Evolutionary conservation across 2,113 vertebrate genomes (phyloP), one percentile per base, ranked within the genome.

Genomic region (Cyanoderma ruficeps): DNA sequence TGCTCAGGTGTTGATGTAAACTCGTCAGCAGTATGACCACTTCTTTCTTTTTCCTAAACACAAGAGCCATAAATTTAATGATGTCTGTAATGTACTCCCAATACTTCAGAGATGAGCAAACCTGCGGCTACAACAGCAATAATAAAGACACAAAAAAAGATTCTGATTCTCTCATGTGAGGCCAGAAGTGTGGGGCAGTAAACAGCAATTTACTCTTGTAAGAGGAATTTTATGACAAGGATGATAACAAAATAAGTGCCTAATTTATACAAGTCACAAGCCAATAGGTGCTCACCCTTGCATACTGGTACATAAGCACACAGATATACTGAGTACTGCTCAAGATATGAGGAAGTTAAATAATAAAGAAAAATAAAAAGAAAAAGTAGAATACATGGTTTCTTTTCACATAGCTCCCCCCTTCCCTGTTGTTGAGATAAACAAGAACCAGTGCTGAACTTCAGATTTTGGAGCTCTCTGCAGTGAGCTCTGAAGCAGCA

Each of bases 21-120:
- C 41, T 77, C 90, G 19, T 92, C 81, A 95, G 90, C 81, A 96
- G 28, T 39, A 41, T 53, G 71, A 59, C 59, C 75, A 82, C 56
- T 84, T 87, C 10, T 87, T 70, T 78, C 5, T 87, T 86, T 82
- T 95, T 87, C 78, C 47, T 67, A 85, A 97, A 94, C 72, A 92
- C 21, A 93, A 90, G 49, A 69, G 57, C 80, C 82, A 94, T 96
- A 95, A 96, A 97, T 96, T 96, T 97, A 97, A 97, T 93, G 76
- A 93, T 97, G 85, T 94, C 79, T 95, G 44, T 49, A 93, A 94
- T 71, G 49, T 59, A 90, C 65, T 95, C 49, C 42, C 47, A 87
- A 57, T 82, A 96, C 70, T 53, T 94, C 79, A 87, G 83, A 35
- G n/a, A 94, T 79, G 67, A 93, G 70, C 33, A 97, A 97, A 96